Evolutionary conservation across 2,113 vertebrate genomes (phyloP).

Genomic region (Calonectris borealis): DNA sequence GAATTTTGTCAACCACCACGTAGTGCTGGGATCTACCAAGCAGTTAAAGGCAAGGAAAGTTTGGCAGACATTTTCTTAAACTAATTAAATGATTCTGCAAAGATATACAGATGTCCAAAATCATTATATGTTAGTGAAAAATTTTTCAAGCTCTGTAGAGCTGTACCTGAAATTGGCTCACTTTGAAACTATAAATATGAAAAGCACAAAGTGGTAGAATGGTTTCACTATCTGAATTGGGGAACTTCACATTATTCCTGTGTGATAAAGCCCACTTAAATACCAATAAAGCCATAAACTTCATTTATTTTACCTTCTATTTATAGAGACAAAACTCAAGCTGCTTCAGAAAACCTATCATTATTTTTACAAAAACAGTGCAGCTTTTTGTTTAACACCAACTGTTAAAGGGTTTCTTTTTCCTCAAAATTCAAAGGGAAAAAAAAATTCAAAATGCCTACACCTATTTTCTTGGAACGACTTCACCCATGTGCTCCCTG

Average conservation of each 20-base stretch:
- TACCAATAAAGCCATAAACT: background rate
- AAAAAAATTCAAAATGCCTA: background rate
- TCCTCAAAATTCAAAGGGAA: background rate
- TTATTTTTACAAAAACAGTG: background rate
- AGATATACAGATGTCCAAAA: background rate
- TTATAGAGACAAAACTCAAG: background rate
- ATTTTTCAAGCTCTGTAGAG: background rate
- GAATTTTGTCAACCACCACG: conserved; percentile 30
- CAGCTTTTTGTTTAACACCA: background rate
- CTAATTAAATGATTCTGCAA: conserved; percentile 11
- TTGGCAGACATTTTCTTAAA: background rate
- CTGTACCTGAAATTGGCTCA: background rate
- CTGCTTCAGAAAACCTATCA: background rate
- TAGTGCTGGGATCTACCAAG: conserved; percentile 11
- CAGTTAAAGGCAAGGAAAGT: background rate
- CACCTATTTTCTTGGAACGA: accelerated
- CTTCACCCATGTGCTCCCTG: accelerated
- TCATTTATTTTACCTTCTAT: background rate
- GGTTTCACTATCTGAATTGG: background rate
- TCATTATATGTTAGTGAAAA: background rate
- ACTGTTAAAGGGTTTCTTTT: background rate
- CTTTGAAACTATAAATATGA: background rate
- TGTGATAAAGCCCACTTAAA: background rate
- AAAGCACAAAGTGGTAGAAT: background rate
- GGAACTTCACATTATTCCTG: background rate